Evolutionary conservation across 2,888 invertebrate genomes (phyloP).

Genomic region (Osmoderma eremita): DNA sequence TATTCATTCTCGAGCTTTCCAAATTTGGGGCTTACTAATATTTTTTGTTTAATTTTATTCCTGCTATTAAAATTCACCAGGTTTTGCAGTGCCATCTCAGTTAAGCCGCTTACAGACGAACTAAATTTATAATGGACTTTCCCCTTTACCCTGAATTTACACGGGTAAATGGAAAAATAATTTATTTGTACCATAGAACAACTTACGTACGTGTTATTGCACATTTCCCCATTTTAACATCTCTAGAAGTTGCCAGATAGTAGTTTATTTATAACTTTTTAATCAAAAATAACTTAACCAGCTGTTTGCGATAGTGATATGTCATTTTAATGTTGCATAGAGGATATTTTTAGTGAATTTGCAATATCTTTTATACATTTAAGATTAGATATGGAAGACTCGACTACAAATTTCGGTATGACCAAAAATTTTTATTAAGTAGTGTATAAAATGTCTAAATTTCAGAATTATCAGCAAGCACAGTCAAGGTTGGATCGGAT

Average conservation of each 20-base stretch:
- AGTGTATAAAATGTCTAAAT: constrained; percentile 30
- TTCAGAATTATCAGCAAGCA: constrained; percentile 60
- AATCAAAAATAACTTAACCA: constrained; percentile 16
- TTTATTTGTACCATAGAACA: not conserved
- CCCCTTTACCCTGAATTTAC: not conserved
- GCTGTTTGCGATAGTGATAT: constrained; percentile 38
- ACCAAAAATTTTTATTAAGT: not conserved
- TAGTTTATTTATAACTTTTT: not conserved
- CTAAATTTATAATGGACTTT: too few species aligned
- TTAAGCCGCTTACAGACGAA: too few species aligned
- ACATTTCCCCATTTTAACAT: not conserved
- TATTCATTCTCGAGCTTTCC: too few species aligned
- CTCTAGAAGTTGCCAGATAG: not conserved
- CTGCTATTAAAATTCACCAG: too few species aligned
- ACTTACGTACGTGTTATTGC: not conserved
- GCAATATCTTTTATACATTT: constrained; percentile 15
- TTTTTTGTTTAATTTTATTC: too few species aligned
- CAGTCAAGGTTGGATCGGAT: constrained; percentile 58
- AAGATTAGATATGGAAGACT: constrained; percentile 33
- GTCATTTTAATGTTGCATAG: constrained; percentile 30
- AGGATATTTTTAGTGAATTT: constrained; percentile 21
- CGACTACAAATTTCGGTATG: constrained; percentile 37
- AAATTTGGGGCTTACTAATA: too few species aligned
- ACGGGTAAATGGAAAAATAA: not conserved
- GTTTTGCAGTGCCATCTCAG: too few species aligned